phyloP scores from a whole-genome alignment of 1,140 invertebrate species.

The Danaus plexippus region DNA sequence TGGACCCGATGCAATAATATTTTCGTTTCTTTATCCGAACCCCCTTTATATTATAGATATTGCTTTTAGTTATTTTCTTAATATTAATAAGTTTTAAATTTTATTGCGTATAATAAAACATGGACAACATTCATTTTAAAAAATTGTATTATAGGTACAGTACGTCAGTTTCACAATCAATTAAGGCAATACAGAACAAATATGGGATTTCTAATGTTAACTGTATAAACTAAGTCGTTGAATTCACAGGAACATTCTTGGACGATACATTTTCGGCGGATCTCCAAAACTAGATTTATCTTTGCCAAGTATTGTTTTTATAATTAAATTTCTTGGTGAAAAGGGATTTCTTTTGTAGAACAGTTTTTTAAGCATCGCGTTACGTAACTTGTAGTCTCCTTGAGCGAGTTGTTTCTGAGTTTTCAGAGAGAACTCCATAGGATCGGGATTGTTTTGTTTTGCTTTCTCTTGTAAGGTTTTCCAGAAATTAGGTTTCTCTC shows the following conservation, averaged over 20 bases:
- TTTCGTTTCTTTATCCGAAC: too few species aligned
- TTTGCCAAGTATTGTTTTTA: slow-evolving; percentile 50
- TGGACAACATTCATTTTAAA: too few species aligned
- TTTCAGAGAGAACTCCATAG: slow-evolving; percentile 32
- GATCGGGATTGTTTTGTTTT: slow-evolving; percentile 27
- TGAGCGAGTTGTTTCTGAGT: slow-evolving; percentile 43
- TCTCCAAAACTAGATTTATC: slow-evolving; percentile 47
- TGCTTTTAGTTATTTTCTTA: too few species aligned
- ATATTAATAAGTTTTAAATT: too few species aligned
- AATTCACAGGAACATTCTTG: slow-evolving; percentile 43
- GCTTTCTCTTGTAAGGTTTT: slow-evolving; percentile 39
- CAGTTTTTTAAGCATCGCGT: slow-evolving; percentile 49
- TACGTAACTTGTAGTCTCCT: slow-evolving; percentile 44
- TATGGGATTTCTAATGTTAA: too few species aligned
- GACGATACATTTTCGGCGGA: slow-evolving; percentile 33
- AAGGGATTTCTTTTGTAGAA: slow-evolving; percentile 62
- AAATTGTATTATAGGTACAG: too few species aligned
- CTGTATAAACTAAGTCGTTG: too few species aligned
- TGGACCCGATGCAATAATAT: too few species aligned
- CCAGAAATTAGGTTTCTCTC: slow-evolving; percentile 36
- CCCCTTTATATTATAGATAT: too few species aligned
- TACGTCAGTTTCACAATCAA: too few species aligned
- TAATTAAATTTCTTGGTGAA: slow-evolving; percentile 46
- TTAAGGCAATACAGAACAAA: too few species aligned
- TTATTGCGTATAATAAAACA: too few species aligned